Evolutionary conservation across 1,140 invertebrate species (phyloP).

Genomic region (Caligus rogercresseyi): DNA sequence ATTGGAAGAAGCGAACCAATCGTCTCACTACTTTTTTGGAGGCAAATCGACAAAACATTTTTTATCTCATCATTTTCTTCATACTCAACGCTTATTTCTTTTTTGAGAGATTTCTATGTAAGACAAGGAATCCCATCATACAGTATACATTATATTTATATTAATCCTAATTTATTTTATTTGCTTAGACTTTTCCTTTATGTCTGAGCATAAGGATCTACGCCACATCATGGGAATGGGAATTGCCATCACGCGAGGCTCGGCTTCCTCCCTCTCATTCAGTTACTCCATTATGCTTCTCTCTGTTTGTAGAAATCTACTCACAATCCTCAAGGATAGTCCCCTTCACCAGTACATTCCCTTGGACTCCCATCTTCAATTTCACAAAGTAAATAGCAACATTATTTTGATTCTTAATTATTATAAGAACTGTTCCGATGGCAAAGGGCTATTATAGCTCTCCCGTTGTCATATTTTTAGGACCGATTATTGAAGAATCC

Average conservation of each 20-base stretch:
- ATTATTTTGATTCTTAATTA: too few species aligned
- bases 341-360: conserved; percentile 94
- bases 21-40: conserved; percentile 40
- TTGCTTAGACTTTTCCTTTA: conserved; percentile 68
- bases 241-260: conserved; percentile 89
- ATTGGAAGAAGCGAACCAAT: not conserved
- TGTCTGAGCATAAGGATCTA: conserved; percentile 88
- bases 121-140: conserved; percentile 33
- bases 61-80: conserved; percentile 92
- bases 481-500: too few species aligned
- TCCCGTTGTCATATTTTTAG: too few species aligned
- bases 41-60: conserved; percentile 96
- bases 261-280: conserved; percentile 85
- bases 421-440: too few species aligned
- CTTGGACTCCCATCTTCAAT: conserved; percentile 80
- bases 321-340: conserved; percentile 91
- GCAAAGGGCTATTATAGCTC: too few species aligned
- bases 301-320: conserved; percentile 89
- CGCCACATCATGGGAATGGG: conserved; percentile 95
- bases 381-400: conserved; percentile 11
- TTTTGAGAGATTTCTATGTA: conserved; percentile 87
- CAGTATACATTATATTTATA: not conserved
- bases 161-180: not conserved
- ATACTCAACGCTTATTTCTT: conserved; percentile 83
- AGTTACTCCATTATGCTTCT: conserved; percentile 82